Evolutionary conservation across 1,140 invertebrate species (phyloP).

Genomic region (Macrobrachium rosenbergii): DNA sequence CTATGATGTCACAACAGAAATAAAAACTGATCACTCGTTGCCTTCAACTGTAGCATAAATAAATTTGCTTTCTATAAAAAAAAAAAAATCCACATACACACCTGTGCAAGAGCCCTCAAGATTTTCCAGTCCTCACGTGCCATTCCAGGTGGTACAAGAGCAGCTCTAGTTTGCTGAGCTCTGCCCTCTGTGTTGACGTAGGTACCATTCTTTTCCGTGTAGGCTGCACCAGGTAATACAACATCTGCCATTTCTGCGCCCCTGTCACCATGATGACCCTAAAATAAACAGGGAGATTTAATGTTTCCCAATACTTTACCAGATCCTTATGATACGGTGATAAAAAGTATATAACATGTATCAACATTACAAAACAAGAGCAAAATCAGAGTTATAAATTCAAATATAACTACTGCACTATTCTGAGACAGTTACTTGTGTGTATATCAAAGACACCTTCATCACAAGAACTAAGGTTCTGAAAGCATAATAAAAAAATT

Average conservation of each 20-base stretch:
- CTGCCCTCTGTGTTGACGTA: slow-evolving; percentile 98
- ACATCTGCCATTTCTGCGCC: slow-evolving; percentile 95
- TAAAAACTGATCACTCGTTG: no score
- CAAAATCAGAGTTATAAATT: no score
- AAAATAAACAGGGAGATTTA: background rate
- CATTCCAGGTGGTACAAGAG: slow-evolving; percentile 93
- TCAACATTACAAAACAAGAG: background rate
- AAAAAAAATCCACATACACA: slow-evolving; percentile 68
- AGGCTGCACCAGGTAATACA: slow-evolving; percentile 96
- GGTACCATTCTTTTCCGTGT: slow-evolving; percentile 97
- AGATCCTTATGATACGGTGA: background rate
- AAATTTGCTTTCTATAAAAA: background rate
- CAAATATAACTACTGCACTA: no score
- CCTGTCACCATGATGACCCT: slow-evolving; percentile 95
- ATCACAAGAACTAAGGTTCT: no score
- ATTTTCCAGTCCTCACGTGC: slow-evolving; percentile 99
- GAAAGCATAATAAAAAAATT: no score
- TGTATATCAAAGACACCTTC: no score
- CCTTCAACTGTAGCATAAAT: background rate
- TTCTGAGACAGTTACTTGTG: no score
- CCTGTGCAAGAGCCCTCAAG: slow-evolving; percentile 88
- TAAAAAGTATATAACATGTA: background rate
- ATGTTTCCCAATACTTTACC: background rate
- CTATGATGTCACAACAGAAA: background rate
- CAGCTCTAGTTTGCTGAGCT: slow-evolving; percentile 91